phyloP scores from a whole-genome alignment of 2,797 vertebrate genomes.

The Orientallactaga sibirica region DNA sequence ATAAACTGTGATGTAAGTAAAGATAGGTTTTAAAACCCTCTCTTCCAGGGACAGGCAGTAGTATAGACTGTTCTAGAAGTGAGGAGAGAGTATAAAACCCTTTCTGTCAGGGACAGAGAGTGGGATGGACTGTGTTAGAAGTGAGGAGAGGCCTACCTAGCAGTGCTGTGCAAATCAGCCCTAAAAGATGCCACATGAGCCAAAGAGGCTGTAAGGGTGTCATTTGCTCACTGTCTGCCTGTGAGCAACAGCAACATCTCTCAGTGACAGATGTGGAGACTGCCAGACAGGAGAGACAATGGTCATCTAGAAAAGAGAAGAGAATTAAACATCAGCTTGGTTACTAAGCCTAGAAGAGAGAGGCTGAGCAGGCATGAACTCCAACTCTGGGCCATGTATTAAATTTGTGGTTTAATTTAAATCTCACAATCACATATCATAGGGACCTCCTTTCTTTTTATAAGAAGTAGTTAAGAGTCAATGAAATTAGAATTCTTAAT shows the following conservation, averaged over 20 bases:
- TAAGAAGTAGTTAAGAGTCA: conserved; percentile 4
- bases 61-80: background rate
- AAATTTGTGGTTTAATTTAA: background rate
- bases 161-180: background rate
- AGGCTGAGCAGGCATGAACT: background rate
- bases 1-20: background rate
- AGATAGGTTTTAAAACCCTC: no score
- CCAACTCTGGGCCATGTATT: background rate
- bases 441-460: background rate
- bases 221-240: background rate
- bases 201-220: background rate
- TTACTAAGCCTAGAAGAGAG: background rate
- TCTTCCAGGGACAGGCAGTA: background rate
- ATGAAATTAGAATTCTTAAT: background rate
- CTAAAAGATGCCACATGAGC: background rate
- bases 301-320: background rate
- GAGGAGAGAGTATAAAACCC: background rate
- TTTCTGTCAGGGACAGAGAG: background rate
- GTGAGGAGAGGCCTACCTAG: background rate
- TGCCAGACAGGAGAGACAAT: conserved; percentile 15
- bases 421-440: background rate
- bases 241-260: no score
- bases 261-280: background rate
- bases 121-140: background rate
- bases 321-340: background rate